Evolutionary conservation across 2,797 vertebrate genomes (phyloP), one percentile per base, ranked within the genome.

Genomic region (Anolis apletophallus): DNA sequence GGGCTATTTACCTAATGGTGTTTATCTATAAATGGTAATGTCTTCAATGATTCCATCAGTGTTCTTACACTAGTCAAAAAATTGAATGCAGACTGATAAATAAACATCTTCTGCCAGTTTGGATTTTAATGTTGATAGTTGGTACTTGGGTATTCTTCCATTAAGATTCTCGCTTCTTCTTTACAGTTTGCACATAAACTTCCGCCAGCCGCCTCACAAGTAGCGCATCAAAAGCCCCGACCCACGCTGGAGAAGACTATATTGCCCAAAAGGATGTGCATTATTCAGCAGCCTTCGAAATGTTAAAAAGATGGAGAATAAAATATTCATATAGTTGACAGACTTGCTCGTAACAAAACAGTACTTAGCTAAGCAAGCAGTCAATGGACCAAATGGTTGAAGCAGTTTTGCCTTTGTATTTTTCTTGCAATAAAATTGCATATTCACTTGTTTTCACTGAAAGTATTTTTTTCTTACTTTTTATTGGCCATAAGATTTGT

Each of bases 271-370:
- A 95, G 92, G 93, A 93, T 94, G 87, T 96, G 97, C 91, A 94
- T 96, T 94, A 98, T 99, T 95, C 98, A 99, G 86, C 98, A 99
- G 95, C 98, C 98, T 9, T 96, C 97, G 89, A 99, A 98, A 96
- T 98, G 91, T 94, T 98, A 96, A 97, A 64, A 75, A 91, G 55
- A 91, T 76, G 68, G 34, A 72, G n/a, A 6, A 6, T 93, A 88
- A 92, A 94, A 92, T 85, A 88, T 50, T 91, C 67, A 34, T 21
- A 0, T 89, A 59, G 77, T 86, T 93, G 74, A 75, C 88, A 88
- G 83, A 80, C 88, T 88, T 88, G 86, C 76, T 73, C 81, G 36
- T 84, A 83, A 73, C 72, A 34, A 59, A 80, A 52, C 0, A 87
- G 72, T 86, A 85, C 61, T 88, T 91, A 79, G 85, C 75, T 79